These are phyloP conservation scores for Poeciliopsis turrubarensis DNA, from an alignment of 2,113 vertebrate genomes.

Conservation along the genomic window DNA sequence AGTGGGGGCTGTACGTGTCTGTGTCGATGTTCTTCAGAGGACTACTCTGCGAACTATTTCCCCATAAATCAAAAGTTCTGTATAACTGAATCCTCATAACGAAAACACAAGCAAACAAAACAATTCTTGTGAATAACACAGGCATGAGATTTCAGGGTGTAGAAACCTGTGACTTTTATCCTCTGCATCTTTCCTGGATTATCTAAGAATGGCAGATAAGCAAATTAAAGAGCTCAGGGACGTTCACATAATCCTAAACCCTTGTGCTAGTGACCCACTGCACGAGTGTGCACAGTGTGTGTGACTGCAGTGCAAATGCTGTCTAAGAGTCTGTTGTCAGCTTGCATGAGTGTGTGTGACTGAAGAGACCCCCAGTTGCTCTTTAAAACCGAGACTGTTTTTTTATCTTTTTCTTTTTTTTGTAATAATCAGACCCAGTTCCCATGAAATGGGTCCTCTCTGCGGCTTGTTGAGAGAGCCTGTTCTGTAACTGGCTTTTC, in stretches of 20 bases:
- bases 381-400: slow-evolving; percentile 43
- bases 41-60: slow-evolving; percentile 11
- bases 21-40: slow-evolving; percentile 17
- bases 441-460: slow-evolving; percentile 72
- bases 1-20: slow-evolving; percentile 4
- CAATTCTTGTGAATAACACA: slow-evolving; percentile 4
- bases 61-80: neutral
- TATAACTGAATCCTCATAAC: neutral
- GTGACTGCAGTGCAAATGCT: slow-evolving; percentile 2
- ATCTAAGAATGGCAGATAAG: slow-evolving; percentile 59
- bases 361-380: slow-evolving; percentile 36
- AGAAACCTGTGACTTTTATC: slow-evolving; percentile 52
- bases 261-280: slow-evolving; percentile 47
- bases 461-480: slow-evolving; percentile 34
- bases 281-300: slow-evolving; percentile 9
- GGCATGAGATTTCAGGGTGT: slow-evolving; percentile 30
- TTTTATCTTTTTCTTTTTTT: slow-evolving; percentile 23
- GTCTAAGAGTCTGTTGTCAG: slow-evolving; percentile 20
- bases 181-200: slow-evolving; percentile 62
- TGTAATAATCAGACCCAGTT: slow-evolving; percentile 63
- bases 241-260: slow-evolving; percentile 58
- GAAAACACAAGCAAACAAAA: neutral
- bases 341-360: slow-evolving; percentile 21
- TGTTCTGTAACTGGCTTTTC: slow-evolving; percentile 62
- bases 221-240: slow-evolving; percentile 62